Evolutionary conservation across 2,888 invertebrate genomes (phyloP).

Genomic region (Lasioglossum marginatum): DNA sequence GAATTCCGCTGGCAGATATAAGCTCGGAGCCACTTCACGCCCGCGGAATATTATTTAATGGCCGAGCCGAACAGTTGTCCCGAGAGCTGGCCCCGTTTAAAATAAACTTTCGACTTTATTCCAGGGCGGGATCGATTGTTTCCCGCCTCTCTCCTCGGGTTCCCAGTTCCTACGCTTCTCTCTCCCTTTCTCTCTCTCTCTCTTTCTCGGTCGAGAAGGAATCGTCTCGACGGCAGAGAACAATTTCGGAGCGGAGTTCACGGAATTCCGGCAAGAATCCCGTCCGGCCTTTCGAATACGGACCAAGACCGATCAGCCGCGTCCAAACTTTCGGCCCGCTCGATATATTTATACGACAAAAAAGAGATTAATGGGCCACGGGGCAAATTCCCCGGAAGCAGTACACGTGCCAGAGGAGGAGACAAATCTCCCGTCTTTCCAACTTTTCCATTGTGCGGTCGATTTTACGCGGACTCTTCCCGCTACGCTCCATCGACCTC

Average conservation of each 20-base stretch:
- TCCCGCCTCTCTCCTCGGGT: neutral
- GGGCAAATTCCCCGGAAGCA: constrained; percentile 49
- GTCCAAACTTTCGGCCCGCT: constrained; percentile 56
- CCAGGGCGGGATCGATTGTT: constrained; percentile 47
- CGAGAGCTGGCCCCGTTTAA: constrained; percentile 35
- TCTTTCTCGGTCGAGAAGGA: constrained; percentile 18
- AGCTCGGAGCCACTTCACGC: constrained; percentile 33
- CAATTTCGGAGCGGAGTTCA: constrained; percentile 61
- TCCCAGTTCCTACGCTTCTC: neutral
- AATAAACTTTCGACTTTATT: constrained; percentile 57
- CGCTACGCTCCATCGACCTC: neutral
- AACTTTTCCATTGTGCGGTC: constrained; percentile 28
- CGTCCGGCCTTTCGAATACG: constrained; percentile 45
- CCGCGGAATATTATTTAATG: constrained; percentile 36
- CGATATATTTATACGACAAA: constrained; percentile 63
- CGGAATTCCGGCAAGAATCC: constrained; percentile 68
- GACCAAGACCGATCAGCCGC: constrained; percentile 47
- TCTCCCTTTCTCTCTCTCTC: neutral
- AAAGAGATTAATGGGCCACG: constrained; percentile 68
- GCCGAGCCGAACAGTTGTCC: constrained; percentile 12
- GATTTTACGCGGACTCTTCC: constrained; percentile 6
- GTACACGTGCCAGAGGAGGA: constrained; percentile 17
- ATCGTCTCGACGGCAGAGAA: constrained; percentile 48
- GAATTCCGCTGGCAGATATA: constrained; percentile 30
- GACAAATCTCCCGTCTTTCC: constrained; percentile 24